These are phyloP conservation scores for Geodia barretti DNA, from an alignment of 37 sponge, comb jelly and placozoan species.

Conservation along the genomic window DNA sequence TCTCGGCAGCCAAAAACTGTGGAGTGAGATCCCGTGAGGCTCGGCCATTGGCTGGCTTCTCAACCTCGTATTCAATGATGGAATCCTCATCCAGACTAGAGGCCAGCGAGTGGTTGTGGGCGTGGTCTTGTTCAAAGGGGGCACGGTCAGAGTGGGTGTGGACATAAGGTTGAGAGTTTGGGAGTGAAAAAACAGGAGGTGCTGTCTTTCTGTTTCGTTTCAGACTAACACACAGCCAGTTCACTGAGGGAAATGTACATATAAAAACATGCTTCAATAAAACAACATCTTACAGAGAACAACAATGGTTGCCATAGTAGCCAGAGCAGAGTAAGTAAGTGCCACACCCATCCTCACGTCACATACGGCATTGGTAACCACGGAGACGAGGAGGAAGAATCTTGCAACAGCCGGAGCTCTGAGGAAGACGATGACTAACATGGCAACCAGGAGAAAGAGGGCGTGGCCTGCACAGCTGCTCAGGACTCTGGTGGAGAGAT, in stretches of 20 bases:
- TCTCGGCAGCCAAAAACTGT: not conserved
- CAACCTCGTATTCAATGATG: not conserved
- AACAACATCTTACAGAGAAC: slow-evolving; percentile 9
- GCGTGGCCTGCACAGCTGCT: slow-evolving; percentile 25
- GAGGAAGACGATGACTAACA: slow-evolving; percentile 47
- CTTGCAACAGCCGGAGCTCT: slow-evolving; percentile 37
- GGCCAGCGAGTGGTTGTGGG: not conserved
- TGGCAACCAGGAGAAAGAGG: slow-evolving; percentile 48
- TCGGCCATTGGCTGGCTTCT: not conserved
- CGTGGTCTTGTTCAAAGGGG: not conserved
- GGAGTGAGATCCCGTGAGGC: not conserved
- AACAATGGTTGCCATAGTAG: slow-evolving; percentile 10
- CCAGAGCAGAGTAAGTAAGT: slow-evolving; percentile 20
- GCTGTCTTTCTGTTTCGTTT: not conserved
- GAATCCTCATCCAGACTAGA: not conserved
- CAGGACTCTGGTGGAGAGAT: not conserved
- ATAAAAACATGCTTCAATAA: not conserved
- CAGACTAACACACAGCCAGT: not conserved
- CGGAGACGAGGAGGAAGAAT: slow-evolving; percentile 31
- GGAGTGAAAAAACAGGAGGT: not conserved
- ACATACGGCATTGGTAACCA: slow-evolving; percentile 28
- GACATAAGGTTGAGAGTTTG: not conserved
- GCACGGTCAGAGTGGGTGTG: not conserved
- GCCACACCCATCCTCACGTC: slow-evolving; percentile 18
- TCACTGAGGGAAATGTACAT: not conserved